A percentile compares a stretch with the other conserved stretches of the same genome.
Conservation (phyloP, 1,140 invertebrate genomes). For the Drosophila teissieri region DNA sequence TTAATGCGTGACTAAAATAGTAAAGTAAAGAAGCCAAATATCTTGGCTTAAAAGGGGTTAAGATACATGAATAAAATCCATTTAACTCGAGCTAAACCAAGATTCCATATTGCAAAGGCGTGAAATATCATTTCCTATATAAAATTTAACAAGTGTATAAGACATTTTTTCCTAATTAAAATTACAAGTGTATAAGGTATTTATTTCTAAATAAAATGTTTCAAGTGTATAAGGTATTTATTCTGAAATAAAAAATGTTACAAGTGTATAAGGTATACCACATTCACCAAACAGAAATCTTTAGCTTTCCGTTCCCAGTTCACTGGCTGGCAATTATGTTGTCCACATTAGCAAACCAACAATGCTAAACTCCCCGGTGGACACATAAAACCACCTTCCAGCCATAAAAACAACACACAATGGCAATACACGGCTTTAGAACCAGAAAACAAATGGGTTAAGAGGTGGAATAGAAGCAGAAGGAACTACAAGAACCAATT, state of each 20-base stretch:
- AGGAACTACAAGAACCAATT: neutral
- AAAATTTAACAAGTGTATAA: too few relatives aligned
- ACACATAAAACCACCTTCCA: slow-evolving; percentile 49
- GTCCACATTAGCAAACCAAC: slow-evolving; percentile 55
- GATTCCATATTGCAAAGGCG: too few relatives aligned
- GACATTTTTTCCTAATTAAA: too few relatives aligned
- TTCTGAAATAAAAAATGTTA: too few relatives aligned
- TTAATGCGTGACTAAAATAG: neutral
- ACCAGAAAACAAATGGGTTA: slow-evolving; percentile 55
- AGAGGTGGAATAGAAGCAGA: slow-evolving; percentile 19
- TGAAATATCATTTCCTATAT: too few relatives aligned
- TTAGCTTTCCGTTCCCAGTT: neutral
- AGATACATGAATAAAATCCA: too few relatives aligned
- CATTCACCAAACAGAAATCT: neutral
- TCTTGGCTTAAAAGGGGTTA: too few relatives aligned
- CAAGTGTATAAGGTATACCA: neutral
- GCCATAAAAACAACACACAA: slow-evolving; percentile 34
- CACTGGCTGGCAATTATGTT: slow-evolving; percentile 55
- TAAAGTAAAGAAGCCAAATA: neutral
- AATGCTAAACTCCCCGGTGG: slow-evolving; percentile 45
- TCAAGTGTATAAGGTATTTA: neutral
- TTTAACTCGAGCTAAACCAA: too few relatives aligned
- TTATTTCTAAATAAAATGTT: neutral
- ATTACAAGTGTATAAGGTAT: too few relatives aligned
- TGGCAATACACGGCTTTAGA: slow-evolving; percentile 14